A percentile compares a stretch with the other conserved stretches of the same genome.
Evolutionary conservation across 1,140 invertebrate genomes (phyloP).

Genomic region (Dendroctonus ponderosae): DNA sequence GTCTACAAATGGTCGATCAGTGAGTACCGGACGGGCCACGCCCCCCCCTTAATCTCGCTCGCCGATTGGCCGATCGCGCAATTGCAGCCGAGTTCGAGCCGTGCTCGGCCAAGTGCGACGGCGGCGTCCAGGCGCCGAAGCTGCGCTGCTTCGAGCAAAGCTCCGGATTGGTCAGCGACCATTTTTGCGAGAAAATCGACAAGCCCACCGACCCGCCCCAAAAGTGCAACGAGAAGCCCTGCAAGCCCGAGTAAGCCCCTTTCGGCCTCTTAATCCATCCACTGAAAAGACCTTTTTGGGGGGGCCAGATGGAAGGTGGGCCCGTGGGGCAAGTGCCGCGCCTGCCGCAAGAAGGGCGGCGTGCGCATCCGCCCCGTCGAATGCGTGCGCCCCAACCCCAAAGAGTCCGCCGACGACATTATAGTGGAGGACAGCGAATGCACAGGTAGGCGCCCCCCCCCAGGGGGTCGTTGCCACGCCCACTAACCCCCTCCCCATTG

Average conservation of each 20-base stretch:
- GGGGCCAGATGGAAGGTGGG: conserved; percentile 54
- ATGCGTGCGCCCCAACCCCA: conserved; percentile 51
- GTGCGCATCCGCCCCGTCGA: conserved; percentile 51
- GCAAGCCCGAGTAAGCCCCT: conserved; percentile 51
- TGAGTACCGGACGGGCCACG: not conserved
- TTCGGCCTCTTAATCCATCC: not conserved
- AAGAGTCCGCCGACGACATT: conserved; percentile 50
- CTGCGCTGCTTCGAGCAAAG: conserved; percentile 52
- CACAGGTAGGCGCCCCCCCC: conserved; percentile 32
- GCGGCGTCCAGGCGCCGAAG: conserved; percentile 51
- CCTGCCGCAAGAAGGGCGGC: conserved; percentile 53
- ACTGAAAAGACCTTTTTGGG: not conserved
- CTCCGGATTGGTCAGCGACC: conserved; percentile 50
- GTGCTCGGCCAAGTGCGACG: conserved; percentile 53
- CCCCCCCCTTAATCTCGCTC: no score
- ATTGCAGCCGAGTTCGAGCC: conserved; percentile 28
- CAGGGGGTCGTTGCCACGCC: no score
- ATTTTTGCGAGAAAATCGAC: conserved; percentile 48
- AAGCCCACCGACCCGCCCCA: conserved; percentile 47
- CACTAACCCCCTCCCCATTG: no score
- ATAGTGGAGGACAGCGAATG: conserved; percentile 52
- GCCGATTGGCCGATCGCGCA: no score
- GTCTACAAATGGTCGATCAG: conserved; percentile 9
- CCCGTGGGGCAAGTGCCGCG: conserved; percentile 54
- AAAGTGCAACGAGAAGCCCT: conserved; percentile 50